Evolutionary conservation across 2,797 vertebrate species (phyloP), one percentile per base, ranked within the genome.

Genomic region (Staurois parvus): DNA sequence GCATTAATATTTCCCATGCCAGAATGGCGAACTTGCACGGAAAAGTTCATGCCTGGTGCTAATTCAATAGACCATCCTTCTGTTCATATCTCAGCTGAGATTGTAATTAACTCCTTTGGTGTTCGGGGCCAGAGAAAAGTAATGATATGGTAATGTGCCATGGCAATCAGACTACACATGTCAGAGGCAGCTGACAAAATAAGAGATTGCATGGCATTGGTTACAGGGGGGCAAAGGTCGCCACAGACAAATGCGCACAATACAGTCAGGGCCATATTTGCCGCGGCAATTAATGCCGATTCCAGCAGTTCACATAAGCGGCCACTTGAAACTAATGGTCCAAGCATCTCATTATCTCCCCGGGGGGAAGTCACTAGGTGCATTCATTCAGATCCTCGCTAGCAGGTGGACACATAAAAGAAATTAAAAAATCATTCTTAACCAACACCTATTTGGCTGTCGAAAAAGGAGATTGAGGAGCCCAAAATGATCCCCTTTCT

Each of bases 391-490:
- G 56, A 72, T 73, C 69, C 69, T 68, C 42, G 13, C 74, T 37
- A 52, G 85, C 85, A 87, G 85, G 85, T 87, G 85, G 85, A 72
- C 69, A 68, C 85, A 87, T 83, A 87, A 87, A 83, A 87, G 85
- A 83, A 87, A 83, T 87, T 26, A 68, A 72, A 79, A 77, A 83
- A 79, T 87, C 70, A 67, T 69, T 24, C 32, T 68, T 73, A 74
- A 79, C 85, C 85, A 78, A 83, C 30, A 83, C 75, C 70, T 72
- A 87, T 87, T 87, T 87, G 76, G 24, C 85, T 83, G 85, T 83
- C 85, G 62, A 79, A 81, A 82, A 82, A 83, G 19, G 80, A 86
- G 80, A 86, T 73, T 82, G 85, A 86, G 85, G 68, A 67, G 79
- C 70, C 17, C 15, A 70, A 86, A 86, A 86, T 78, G 79, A 82